Percentiles rank a stretch among this genome's conserved stretches.
phyloP scores from a whole-genome alignment of 2,888 invertebrate species.

The Erynnis tages region DNA sequence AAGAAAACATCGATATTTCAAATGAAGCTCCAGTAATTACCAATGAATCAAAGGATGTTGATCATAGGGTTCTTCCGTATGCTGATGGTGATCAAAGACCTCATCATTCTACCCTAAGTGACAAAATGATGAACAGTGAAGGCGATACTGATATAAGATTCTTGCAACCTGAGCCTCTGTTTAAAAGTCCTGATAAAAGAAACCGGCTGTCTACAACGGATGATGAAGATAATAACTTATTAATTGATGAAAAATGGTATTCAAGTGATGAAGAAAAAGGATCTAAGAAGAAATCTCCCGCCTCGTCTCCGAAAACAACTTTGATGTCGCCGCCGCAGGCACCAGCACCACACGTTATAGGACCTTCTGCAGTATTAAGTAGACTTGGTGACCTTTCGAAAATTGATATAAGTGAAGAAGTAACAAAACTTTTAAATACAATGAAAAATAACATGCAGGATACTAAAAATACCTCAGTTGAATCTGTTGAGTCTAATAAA shows the following conservation, averaged over 20 bases:
- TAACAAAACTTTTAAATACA: conserved; percentile 84
- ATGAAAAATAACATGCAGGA: conserved; percentile 79
- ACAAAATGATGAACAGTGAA: conserved; percentile 49
- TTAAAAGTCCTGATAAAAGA: conserved; percentile 69
- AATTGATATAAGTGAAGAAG: conserved; percentile 87
- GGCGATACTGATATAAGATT: conserved; percentile 74
- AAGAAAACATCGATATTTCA: conserved; percentile 70
- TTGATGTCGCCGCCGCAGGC: conserved; percentile 52
- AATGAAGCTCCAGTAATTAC: conserved; percentile 52
- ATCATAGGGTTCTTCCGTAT: conserved; percentile 74
- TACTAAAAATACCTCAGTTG: conserved; percentile 46
- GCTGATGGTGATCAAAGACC: conserved; percentile 52
- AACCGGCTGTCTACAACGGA: conserved; percentile 77
- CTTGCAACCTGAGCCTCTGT: conserved; percentile 70
- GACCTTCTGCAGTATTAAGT: conserved; percentile 78
- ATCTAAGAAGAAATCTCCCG: conserved; percentile 62
- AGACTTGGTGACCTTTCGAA: conserved; percentile 86
- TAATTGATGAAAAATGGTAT: conserved; percentile 87
- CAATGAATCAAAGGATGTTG: conserved; percentile 69
- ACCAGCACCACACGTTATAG: conserved; percentile 77
- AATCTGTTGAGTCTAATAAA: conserved; percentile 37
- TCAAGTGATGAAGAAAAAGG: conserved; percentile 89
- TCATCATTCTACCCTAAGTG: conserved; percentile 36
- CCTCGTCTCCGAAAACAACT: conserved; percentile 55
- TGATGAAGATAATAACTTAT: conserved; percentile 81